Conservation (phyloP, 2,113 vertebrate species). For the Ammospiza nelsoni region DNA sequence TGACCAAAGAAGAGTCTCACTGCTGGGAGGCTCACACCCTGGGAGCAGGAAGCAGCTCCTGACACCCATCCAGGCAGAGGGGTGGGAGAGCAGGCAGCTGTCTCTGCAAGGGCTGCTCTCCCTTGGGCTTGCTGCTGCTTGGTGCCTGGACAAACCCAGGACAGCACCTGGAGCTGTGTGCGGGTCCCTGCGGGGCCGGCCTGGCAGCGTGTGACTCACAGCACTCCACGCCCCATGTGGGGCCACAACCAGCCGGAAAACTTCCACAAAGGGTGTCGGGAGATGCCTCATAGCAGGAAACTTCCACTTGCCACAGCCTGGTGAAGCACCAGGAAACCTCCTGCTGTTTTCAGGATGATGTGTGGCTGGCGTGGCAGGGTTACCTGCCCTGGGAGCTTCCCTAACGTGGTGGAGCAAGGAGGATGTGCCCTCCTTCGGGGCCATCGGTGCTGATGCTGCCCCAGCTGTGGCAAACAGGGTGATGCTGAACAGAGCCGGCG, state of each 20-base stretch:
- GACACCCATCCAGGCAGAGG: neutral
- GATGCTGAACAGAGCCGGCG: rapidly evolving
- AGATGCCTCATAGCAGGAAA: conserved; percentile 48
- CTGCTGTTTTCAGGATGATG: neutral
- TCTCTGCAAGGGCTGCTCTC: neutral
- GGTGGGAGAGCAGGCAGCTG: neutral
- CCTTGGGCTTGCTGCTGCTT: neutral
- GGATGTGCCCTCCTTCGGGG: neutral
- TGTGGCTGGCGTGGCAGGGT: neutral
- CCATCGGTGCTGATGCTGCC: rapidly evolving
- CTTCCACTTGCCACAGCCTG: neutral
- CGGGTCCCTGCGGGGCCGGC: rapidly evolving
- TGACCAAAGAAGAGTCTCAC: neutral
- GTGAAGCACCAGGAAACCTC: neutral
- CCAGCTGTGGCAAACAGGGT: rapidly evolving
- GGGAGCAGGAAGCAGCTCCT: neutral
- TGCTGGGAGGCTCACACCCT: neutral
- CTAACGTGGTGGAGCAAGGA: rapidly evolving
- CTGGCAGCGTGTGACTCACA: neutral
- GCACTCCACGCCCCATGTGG: neutral
- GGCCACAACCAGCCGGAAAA: neutral
- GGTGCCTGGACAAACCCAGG: neutral
- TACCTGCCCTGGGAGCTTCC: neutral
- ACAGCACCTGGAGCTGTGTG: rapidly evolving
- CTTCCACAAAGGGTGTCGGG: neutral